Conservation (phyloP, 2,113 vertebrate species). For the Thunnus thynnus region DNA sequence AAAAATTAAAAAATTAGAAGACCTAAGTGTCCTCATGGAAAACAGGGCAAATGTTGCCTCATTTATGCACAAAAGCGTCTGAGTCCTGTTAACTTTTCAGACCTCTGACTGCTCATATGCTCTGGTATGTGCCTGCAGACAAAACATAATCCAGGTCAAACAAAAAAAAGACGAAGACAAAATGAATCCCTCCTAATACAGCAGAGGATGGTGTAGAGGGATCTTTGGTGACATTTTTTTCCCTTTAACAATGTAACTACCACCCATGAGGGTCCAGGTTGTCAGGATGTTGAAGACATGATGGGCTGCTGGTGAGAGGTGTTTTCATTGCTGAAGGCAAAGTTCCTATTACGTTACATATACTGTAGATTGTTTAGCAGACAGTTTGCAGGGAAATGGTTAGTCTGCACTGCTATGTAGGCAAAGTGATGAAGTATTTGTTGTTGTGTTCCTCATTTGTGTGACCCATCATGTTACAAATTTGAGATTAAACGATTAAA, state of each 20-base stretch:
- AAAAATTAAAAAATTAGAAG: too few relatives aligned
- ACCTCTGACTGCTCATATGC: slow-evolving; percentile 12
- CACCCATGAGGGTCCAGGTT: slow-evolving; percentile 34
- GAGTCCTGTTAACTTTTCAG: slow-evolving; percentile 32
- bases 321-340: slow-evolving; percentile 50
- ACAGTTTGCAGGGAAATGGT: slow-evolving; percentile 9
- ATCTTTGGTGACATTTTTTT: slow-evolving; percentile 29
- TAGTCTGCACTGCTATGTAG: background rate
- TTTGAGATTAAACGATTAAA: background rate
- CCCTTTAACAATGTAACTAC: slow-evolving; percentile 34
- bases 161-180: slow-evolving; percentile 27
- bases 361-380: slow-evolving; percentile 24
- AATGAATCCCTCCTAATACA: slow-evolving; percentile 37
- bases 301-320: slow-evolving; percentile 41
- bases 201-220: slow-evolving; percentile 2
- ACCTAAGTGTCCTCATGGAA: background rate
- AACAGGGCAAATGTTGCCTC: background rate
- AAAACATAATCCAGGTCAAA: slow-evolving; percentile 55
- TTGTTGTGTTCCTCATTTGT: too few relatives aligned
- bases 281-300: slow-evolving; percentile 40
- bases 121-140: slow-evolving; percentile 45
- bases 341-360: slow-evolving; percentile 49
- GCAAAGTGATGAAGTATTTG: background rate
- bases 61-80: slow-evolving; percentile 11
- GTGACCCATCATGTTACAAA: too few relatives aligned